Conservation (phyloP, 2,797 vertebrate species). For the Notoglanidium macrostoma region DNA sequence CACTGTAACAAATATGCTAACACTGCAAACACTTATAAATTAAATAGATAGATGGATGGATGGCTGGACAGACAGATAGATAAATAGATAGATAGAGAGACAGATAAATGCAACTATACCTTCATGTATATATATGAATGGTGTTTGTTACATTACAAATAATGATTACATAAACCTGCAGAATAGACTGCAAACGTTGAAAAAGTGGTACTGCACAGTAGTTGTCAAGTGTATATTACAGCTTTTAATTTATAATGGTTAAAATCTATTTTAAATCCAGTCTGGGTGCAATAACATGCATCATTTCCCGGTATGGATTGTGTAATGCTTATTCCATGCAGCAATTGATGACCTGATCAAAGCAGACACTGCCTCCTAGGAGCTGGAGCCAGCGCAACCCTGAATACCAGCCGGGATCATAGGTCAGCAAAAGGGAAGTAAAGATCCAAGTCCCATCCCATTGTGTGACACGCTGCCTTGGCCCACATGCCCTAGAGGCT, state of each 20-base stretch:
- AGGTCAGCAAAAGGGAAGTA: slow-evolving; percentile 75
- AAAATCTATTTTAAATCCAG: slow-evolving; percentile 28
- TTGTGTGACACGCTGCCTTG: slow-evolving; percentile 80
- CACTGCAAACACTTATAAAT: background rate
- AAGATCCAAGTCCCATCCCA: slow-evolving; percentile 80
- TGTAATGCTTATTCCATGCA: slow-evolving; percentile 48
- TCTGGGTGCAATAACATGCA: slow-evolving; percentile 35
- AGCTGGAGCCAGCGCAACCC: slow-evolving; percentile 69
- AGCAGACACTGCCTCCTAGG: slow-evolving; percentile 72
- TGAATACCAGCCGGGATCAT: slow-evolving; percentile 75
- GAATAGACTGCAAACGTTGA: background rate
- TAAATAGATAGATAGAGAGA: background rate
- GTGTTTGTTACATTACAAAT: background rate
- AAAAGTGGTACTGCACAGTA: background rate
- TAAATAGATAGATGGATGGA: background rate
- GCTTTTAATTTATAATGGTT: background rate
- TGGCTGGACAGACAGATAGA: background rate
- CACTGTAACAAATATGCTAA: slow-evolving; percentile 23
- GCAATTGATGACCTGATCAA: slow-evolving; percentile 70
- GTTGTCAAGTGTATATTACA: background rate
- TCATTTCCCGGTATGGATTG: slow-evolving; percentile 46
- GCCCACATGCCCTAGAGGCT: slow-evolving; percentile 77
- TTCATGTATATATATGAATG: background rate
- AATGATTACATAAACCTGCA: background rate
- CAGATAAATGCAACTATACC: background rate